Base-by-base conservation (phyloP, 2,888 invertebrate species). In the Noctua pronuba region DNA sequence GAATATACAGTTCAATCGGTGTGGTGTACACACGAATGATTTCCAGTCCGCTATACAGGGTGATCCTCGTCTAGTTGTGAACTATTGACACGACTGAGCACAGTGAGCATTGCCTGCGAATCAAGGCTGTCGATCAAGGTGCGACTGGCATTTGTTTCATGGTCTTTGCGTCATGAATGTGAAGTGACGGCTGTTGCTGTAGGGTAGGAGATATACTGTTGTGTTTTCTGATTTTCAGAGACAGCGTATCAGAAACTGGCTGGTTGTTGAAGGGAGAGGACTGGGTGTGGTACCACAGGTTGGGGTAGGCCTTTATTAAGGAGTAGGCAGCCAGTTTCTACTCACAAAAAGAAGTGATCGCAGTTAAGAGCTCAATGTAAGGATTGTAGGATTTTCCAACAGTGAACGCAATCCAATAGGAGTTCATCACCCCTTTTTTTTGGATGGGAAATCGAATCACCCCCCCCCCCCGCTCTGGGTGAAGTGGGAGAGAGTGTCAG, bases 1-100 rank as follows among this genome's bases (percentile, higher is more conserved):
- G 52, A 64, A 55, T 31, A 2, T 64, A 78, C 78, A 81, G 38
- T 41, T 82, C 38, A 58, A 82, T 79, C 38, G 24, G 38, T 6
- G 31, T 55, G n/a, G 55, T 13, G 21, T 38, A 74, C 46, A 78
- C 78, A 65, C n/a, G 46, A 74, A 74, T 65, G 31, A 74, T 74
- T 81, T 81, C 46, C 46, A 78, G 64, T n/a, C 73, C 46, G 64
- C 28, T 62, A 16, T 64, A 55, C 38, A 46, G 11, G 38, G 49
- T 11, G 44, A 62, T 41, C 21, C n/a, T n/a, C 31, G 38, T 16
- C 38, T 44, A 16, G 68, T 44, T 58, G 28, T 46, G 52, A 65
- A 62, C 58, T 74, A 44, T 71, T 60, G 69, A 70, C 60, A 41
- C n/a, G 46, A 38, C 66, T 28, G 52, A 31, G 66, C 38, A 76